Conservation (phyloP, 2,113 vertebrate species). For the Seriola quinqueradiata region DNA sequence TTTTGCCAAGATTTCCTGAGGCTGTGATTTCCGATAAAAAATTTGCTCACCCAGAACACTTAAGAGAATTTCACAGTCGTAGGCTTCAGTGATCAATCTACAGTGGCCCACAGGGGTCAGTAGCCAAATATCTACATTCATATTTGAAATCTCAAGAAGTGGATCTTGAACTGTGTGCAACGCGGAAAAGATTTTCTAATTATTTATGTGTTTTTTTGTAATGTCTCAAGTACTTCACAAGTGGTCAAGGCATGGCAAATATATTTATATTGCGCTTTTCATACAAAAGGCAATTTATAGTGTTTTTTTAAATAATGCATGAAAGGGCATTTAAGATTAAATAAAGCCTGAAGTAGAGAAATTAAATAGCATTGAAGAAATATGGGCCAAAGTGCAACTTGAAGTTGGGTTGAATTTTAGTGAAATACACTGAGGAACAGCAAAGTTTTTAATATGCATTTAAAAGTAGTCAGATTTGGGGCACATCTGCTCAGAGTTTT, state of each 20-base stretch:
- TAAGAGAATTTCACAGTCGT: neutral
- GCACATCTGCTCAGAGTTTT: slow-evolving; percentile 1
- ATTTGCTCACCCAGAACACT: slow-evolving; percentile 13
- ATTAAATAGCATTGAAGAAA: slow-evolving; percentile 13
- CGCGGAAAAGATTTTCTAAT: neutral
- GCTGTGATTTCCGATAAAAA: slow-evolving; percentile 33
- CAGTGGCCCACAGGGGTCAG: neutral
- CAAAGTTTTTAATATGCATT: slow-evolving; percentile 1
- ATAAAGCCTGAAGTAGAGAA: slow-evolving; percentile 17
- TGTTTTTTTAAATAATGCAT: slow-evolving; percentile 9
- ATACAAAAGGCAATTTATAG: slow-evolving; percentile 10
- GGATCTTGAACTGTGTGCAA: neutral
- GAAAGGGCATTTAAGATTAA: slow-evolving; percentile 19
- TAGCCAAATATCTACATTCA: slow-evolving; percentile 8
- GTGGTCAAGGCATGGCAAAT: neutral
- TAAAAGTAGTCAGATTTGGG: slow-evolving; percentile 1
- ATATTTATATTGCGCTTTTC: slow-evolving; percentile 3
- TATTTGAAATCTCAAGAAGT: neutral
- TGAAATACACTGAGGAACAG: neutral
- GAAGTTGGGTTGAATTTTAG: neutral
- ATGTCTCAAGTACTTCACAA: neutral
- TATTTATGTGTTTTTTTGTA: neutral
- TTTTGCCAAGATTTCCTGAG: slow-evolving; percentile 28
- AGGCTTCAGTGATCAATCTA: neutral
- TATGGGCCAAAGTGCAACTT: slow-evolving; percentile 19